A percentile compares a stretch with the other conserved stretches of the same genome.
These are phyloP conservation scores for Trinectes maculatus DNA, from an alignment of 2,113 vertebrate genomes.

Conservation along the genomic window DNA sequence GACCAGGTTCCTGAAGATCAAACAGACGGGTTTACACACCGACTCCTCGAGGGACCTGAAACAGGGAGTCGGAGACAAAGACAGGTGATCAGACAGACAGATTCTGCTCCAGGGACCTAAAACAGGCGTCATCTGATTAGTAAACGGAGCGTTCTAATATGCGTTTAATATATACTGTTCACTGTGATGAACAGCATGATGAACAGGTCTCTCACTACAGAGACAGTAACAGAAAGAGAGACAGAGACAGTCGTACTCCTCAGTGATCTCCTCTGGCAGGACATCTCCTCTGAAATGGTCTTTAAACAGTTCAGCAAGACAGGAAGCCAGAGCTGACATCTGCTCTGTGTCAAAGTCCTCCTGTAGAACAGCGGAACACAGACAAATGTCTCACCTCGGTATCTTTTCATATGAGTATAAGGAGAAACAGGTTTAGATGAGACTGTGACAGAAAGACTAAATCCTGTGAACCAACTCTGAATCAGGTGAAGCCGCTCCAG, in stretches of 20 bases:
- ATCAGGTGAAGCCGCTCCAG: no score
- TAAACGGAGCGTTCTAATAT: no score
- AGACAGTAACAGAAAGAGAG: not conserved
- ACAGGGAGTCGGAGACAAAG: not conserved
- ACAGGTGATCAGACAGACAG: not conserved
- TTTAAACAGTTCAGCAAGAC: conserved; percentile 94
- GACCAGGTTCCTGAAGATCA: conserved; percentile 96
- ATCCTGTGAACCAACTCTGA: no score
- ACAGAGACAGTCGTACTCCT: conserved; percentile 83
- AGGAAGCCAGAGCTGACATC: conserved; percentile 91
- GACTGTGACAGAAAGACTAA: no score
- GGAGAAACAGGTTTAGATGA: no score
- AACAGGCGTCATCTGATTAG: no score
- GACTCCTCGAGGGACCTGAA: conserved; percentile 95
- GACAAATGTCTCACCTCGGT: no score
- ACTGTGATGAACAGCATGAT: no score
- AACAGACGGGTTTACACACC: conserved; percentile 92
- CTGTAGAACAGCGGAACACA: conserved; percentile 66
- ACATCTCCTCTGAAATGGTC: conserved; percentile 95
- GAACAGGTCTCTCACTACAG: no score
- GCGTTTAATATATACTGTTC: no score
- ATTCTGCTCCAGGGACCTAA: not conserved
- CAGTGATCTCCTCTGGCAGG: conserved; percentile 93
- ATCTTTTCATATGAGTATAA: no score
- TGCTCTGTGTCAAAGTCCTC: conserved; percentile 97